Base-by-base conservation (phyloP, 2,113 vertebrate genomes). In the Indicator maculatus region DNA sequence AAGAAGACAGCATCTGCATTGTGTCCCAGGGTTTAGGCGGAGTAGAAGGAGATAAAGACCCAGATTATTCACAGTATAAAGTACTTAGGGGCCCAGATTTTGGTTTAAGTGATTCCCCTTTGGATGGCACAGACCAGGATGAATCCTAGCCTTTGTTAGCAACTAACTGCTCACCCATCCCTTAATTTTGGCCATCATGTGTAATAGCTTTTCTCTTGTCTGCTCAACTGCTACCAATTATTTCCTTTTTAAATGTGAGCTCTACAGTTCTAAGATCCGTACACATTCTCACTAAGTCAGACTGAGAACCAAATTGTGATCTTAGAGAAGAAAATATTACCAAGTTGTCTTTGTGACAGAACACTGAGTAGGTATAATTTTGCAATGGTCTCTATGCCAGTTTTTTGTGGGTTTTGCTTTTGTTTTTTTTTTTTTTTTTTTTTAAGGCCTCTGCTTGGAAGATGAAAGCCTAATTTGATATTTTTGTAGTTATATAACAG, bases 321-420 rank as follows among this genome's bases (percentile, higher is more conserved):
- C 44, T 94, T 97, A 96, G 87, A 96, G 96, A 87, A 95, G 90
- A 97, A 96, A 97, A 97, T 90, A 94, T 97, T 96, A 98, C 96
- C 97, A 96, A 97, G 95, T 98, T 98, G 97, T 98, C 97, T 98
- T 97, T 91, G 83, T 97, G 97, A 98, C 97, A 98, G 97, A 98
- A 98, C 94, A 97, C 88, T 96, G 96, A 97, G 97, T 97, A 98
- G 96, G 96, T 97, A 98, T 96, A 97, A 98, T 96, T 98, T 95
- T 95, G 96, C 95, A 93, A 95, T 69, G 74, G 90, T 97, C 74
- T 95, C 95, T 89, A 90, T 97, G 97, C 97, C 96, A 97, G 96
- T 64, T 91, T 96, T 96, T 94, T 13, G 89, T 91, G 45, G 23
- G n/a, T n/a, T n/a, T n/a, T 8, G 47, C 13, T 88, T 88, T 88